Conservation (phyloP, 2,113 vertebrate genomes). For the Echinops telfairi region DNA sequence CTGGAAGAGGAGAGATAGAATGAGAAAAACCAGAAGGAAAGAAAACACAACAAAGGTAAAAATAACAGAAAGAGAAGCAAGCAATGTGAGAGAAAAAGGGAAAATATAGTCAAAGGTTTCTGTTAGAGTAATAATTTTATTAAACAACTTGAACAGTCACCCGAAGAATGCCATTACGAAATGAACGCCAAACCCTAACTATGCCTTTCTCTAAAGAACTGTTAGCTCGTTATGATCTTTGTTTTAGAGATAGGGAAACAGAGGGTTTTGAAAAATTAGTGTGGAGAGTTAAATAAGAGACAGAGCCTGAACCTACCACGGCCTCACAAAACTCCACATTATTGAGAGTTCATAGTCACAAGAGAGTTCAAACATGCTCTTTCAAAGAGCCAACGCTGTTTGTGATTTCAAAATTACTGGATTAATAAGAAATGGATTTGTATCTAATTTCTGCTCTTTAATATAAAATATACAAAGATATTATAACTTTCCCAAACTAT, state of each 20-base stretch:
- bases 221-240: not conserved
- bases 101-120: not conserved
- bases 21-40: not conserved
- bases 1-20: not conserved
- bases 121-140: not conserved
- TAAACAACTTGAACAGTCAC: not conserved
- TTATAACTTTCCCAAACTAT: slow-evolving; percentile 27
- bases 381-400: slow-evolving; percentile 39
- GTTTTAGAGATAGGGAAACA: slow-evolving; percentile 15
- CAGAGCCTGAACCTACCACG: not conserved
- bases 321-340: slow-evolving; percentile 10
- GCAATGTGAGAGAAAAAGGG: not conserved
- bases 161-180: not conserved
- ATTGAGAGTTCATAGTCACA: not conserved
- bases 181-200: slow-evolving; percentile 12
- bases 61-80: not conserved
- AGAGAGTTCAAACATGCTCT: not conserved
- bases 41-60: not conserved
- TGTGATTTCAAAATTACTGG: slow-evolving; percentile 47
- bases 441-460: slow-evolving; percentile 39
- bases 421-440: slow-evolving; percentile 39
- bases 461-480: slow-evolving; percentile 23
- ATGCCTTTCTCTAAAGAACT: slow-evolving; percentile 8
- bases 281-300: slow-evolving; percentile 7
- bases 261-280: not conserved